Percentiles rank a stretch among this genome's conserved stretches.
These are phyloP conservation scores for Sweltsa coloradensis DNA, from an alignment of 1,140 invertebrate species.

Conservation along the genomic window DNA sequence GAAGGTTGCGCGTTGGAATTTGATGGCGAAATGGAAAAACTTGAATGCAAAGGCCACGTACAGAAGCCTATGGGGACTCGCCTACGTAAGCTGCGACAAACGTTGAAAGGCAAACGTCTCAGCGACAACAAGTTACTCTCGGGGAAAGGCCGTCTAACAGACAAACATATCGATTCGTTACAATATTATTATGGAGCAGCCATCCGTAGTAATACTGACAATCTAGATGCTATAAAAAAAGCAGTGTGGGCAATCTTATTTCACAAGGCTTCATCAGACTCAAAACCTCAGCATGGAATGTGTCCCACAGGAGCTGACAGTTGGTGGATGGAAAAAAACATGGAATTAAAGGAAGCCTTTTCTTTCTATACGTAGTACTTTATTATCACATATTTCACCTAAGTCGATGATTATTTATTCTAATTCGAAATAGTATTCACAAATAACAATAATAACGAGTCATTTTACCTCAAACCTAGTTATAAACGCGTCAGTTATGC, in stretches of 20 bases:
- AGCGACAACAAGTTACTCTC: conserved; percentile 3
- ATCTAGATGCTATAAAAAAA: conserved; percentile 10
- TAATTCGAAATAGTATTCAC: too few species aligned
- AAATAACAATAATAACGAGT: too few species aligned
- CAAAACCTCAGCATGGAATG: conserved; percentile 16
- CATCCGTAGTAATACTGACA: conserved; percentile 14
- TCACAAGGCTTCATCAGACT: conserved; percentile 14
- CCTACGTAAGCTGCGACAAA: conserved; percentile 1
- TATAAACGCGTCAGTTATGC: too few species aligned
- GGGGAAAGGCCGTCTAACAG: conserved; percentile 13
- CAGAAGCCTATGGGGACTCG: conserved; percentile 15
- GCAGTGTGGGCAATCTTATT: conserved; percentile 17
- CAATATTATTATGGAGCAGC: conserved; percentile 17
- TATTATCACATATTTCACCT: too few species aligned
- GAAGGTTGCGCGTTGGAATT: too few species aligned
- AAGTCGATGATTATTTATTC: too few species aligned
- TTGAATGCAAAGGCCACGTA: conserved; percentile 15
- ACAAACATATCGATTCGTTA: conserved; percentile 10
- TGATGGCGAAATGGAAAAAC: conserved; percentile 16
- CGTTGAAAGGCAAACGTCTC: neutral
- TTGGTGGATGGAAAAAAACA: too few species aligned
- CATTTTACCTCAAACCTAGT: too few species aligned
- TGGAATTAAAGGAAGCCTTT: too few species aligned
- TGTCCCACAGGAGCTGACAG: conserved; percentile 21
- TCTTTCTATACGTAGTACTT: too few species aligned